Evolutionary conservation across 2,113 vertebrate species (phyloP).

Genomic region (Tyto alba): DNA sequence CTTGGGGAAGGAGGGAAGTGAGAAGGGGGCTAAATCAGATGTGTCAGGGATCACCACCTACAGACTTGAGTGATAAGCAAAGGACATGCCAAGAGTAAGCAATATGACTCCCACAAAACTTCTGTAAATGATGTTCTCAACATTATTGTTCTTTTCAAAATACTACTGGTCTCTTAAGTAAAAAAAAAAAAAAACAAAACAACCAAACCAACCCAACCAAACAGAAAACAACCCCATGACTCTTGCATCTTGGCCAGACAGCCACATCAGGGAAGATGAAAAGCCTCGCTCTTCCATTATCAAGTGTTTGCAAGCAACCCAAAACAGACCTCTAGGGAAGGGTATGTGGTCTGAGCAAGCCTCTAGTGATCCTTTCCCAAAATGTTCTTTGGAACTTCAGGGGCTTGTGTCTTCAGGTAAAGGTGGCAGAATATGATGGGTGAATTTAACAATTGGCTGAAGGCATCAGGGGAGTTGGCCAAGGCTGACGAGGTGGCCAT

Average conservation of each 20-base stretch:
- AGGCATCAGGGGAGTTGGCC: not conserved
- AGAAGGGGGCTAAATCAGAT: not conserved
- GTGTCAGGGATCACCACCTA: not conserved
- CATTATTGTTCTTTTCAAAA: not conserved
- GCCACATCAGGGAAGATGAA: rapidly evolving
- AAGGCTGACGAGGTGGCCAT: rapidly evolving
- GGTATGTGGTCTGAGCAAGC: not conserved
- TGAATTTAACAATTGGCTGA: not conserved
- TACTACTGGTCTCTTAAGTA: not conserved
- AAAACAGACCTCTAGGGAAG: not conserved
- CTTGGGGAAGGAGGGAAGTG: not conserved
- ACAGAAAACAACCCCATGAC: not conserved
- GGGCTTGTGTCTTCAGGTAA: not conserved
- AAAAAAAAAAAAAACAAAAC: too few relatives aligned
- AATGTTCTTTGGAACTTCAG: rapidly evolving
- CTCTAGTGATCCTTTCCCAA: not conserved
- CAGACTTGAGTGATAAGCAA: not conserved
- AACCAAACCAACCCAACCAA: not conserved
- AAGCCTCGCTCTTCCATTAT: not conserved
- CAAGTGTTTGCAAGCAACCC: rapidly evolving
- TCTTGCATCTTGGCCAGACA: not conserved
- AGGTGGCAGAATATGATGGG: not conserved
- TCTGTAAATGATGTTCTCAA: not conserved
- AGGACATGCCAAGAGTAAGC: not conserved
- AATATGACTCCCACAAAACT: not conserved